Conservation (phyloP, 2,113 vertebrate species). For the Lipotes vexillifer region DNA sequence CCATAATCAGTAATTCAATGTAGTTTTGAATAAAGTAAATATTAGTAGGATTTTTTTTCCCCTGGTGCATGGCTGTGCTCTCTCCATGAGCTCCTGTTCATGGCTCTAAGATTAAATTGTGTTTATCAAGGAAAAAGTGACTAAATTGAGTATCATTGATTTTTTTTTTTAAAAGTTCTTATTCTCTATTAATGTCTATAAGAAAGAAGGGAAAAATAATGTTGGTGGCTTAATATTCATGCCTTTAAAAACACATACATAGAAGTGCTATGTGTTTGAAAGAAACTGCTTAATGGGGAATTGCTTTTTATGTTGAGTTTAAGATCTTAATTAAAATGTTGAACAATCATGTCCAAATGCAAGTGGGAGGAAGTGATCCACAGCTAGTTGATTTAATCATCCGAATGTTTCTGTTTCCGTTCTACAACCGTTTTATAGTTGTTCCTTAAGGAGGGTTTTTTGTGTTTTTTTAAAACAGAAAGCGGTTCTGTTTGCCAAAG, state of each 20-base stretch:
- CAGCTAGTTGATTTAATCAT: slow-evolving; percentile 26
- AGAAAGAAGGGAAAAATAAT: background rate
- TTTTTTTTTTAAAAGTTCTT: background rate
- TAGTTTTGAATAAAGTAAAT: slow-evolving; percentile 18
- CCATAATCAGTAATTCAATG: background rate
- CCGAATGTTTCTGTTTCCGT: slow-evolving; percentile 50
- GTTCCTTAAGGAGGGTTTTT: background rate
- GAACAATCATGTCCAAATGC: slow-evolving; percentile 35
- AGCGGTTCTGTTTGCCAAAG: background rate
- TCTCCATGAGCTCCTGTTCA: background rate
- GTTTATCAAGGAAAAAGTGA: slow-evolving; percentile 8
- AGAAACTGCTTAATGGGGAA: background rate
- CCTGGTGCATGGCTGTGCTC: background rate
- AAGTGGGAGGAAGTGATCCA: slow-evolving; percentile 20
- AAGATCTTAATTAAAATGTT: slow-evolving; percentile 40
- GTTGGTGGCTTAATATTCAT: background rate
- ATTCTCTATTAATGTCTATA: slow-evolving; percentile 7
- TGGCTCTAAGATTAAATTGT: slow-evolving; percentile 11
- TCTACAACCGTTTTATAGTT: slow-evolving; percentile 1
- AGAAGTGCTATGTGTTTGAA: background rate
- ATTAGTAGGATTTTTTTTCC: background rate
- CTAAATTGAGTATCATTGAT: background rate
- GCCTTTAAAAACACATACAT: background rate
- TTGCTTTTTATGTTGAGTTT: slow-evolving; percentile 3
- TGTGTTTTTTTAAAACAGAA: background rate